A percentile compares a stretch with the other conserved stretches of the same genome.
These are phyloP conservation scores for Neoarius graeffei DNA, from an alignment of 2,113 vertebrate species.

Conservation along the genomic window DNA sequence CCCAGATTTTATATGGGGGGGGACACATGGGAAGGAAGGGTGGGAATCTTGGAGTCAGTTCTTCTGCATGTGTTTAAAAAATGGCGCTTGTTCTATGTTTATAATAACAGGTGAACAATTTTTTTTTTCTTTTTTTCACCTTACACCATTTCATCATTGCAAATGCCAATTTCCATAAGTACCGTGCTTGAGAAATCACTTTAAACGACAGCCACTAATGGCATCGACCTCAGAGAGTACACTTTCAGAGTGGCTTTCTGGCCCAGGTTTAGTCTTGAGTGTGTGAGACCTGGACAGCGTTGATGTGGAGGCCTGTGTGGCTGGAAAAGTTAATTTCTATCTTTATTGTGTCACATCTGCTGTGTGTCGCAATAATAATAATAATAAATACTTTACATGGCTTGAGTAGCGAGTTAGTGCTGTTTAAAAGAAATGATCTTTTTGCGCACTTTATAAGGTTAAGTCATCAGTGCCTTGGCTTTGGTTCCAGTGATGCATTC, in stretches of 20 bases:
- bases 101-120: slow-evolving; percentile 53
- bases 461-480: slow-evolving; percentile 84
- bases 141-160: slow-evolving; percentile 65
- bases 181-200: slow-evolving; percentile 77
- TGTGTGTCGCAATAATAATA: slow-evolving; percentile 35
- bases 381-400: slow-evolving; percentile 50
- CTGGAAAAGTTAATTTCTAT: slow-evolving; percentile 69
- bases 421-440: slow-evolving; percentile 32
- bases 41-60: slow-evolving; percentile 36
- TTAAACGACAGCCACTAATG: slow-evolving; percentile 72
- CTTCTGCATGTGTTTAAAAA: slow-evolving; percentile 45
- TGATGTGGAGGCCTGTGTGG: slow-evolving; percentile 46
- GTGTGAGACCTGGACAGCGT: not conserved
- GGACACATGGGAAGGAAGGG: slow-evolving; percentile 5
- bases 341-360: slow-evolving; percentile 71
- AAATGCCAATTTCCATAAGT: slow-evolving; percentile 77
- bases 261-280: slow-evolving; percentile 62
- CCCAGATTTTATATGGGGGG: slow-evolving; percentile 6
- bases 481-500: slow-evolving; percentile 84
- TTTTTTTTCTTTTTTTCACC: slow-evolving; percentile 25
- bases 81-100: slow-evolving; percentile 51
- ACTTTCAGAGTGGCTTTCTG: slow-evolving; percentile 66
- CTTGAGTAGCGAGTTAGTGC: slow-evolving; percentile 37
- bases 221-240: slow-evolving; percentile 74
- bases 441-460: slow-evolving; percentile 81